phyloP scores from a whole-genome alignment of 2,113 vertebrate genomes.

The Spheniscus mendiculus region DNA sequence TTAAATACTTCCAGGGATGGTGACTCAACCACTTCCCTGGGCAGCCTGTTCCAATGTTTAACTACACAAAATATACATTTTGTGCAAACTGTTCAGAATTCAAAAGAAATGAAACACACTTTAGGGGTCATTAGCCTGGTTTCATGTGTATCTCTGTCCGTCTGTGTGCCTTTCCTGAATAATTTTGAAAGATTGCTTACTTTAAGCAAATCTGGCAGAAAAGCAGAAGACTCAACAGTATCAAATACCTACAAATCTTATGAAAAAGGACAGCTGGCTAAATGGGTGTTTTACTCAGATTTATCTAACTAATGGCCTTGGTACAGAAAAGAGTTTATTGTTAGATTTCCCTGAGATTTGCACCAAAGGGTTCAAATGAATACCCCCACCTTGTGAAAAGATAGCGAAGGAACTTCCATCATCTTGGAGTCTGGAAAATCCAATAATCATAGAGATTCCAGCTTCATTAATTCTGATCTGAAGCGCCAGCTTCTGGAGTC shows the following conservation, averaged over 20 bases:
- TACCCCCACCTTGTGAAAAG: fast-evolving
- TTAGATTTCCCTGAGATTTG: neutral
- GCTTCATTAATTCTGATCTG: neutral
- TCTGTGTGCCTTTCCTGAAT: neutral
- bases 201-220: neutral
- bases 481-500: neutral
- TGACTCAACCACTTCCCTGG: too few species aligned
- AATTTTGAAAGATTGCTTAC: neutral
- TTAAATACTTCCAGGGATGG: too few species aligned
- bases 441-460: neutral
- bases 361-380: neutral
- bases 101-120: neutral
- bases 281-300: neutral
- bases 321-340: neutral
- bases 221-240: neutral
- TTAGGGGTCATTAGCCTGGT: neutral
- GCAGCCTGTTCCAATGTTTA: too few species aligned
- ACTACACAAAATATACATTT: too few species aligned
- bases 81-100: neutral
- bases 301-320: neutral
- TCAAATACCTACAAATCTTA: neutral
- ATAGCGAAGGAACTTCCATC: neutral
- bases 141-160: neutral
- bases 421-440: neutral
- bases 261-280: neutral